Conservation (phyloP, 2,888 invertebrate genomes). For the Helicoverpa assulta region DNA sequence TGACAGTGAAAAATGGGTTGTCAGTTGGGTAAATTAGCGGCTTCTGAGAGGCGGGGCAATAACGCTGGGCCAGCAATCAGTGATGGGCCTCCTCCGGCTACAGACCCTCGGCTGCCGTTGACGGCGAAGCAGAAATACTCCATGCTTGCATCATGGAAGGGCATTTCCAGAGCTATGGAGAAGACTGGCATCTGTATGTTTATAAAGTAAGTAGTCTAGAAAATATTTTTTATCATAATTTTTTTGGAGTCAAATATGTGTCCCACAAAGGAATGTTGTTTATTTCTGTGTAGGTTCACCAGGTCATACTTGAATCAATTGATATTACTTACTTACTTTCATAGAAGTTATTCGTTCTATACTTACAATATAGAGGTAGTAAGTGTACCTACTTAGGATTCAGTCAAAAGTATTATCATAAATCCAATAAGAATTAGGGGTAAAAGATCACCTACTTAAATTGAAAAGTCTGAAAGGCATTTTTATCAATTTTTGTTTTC, state of each 20-base stretch:
- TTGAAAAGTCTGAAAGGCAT: no score
- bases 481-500: no score
- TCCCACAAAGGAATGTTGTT: no score
- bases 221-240: not conserved
- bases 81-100: conserved; percentile 92
- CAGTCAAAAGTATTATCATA: no score
- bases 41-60: conserved; percentile 86
- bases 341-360: no score
- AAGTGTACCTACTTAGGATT: no score
- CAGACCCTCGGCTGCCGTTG: conserved; percentile 95
- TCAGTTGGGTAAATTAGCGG: conserved; percentile 93
- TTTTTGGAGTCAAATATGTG: not conserved
- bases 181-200: conserved; percentile 97
- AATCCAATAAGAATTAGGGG: no score
- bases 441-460: no score
- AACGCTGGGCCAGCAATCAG: conserved; percentile 83
- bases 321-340: no score
- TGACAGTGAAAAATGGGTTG: conserved; percentile 91
- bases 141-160: conserved; percentile 97
- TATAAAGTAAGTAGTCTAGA: conserved; percentile 93
- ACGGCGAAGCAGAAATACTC: conserved; percentile 96
- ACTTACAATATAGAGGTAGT: no score
- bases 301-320: no score
- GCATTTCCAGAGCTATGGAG: conserved; percentile 96
- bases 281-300: no score